Evolutionary conservation across 1,140 invertebrate genomes (phyloP), one percentile per base, ranked within the genome.

Genomic region (Drosophila willistoni): DNA sequence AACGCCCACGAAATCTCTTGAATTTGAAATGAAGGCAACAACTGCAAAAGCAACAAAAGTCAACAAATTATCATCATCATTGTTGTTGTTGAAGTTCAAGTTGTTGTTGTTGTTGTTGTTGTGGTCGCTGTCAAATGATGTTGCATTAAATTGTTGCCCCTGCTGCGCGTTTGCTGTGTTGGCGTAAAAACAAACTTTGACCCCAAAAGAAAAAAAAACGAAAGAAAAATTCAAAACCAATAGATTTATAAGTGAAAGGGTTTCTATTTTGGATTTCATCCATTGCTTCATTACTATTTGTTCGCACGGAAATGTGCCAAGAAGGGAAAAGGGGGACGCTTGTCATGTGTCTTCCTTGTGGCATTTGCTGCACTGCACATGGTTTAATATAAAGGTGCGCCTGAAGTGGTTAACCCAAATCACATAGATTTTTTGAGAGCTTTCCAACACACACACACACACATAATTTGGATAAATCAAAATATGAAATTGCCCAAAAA

Each of bases 91-190:
- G 34, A 39, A 39, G 36, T 33, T 51, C 44, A 22, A 22, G 44
- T 51, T 19, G 17, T 51, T 51, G 44, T 19, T 19, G 44, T 44
- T 64, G 47, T 47, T 57, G 68, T 57, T 62, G 73, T 42, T 77
- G 73, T 64, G 63, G 73, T 81, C 79, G 70, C 41, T 64, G 71
- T 56, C 66, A 72, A 51, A 87, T 87, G 84, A 86, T 83, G 79
- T 82, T 86, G 84, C 83, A 87, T 83, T 87, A 87, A 86, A 87
- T 83, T 77, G 78, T 41, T 79, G 73, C 78, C 65, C 79, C 81
- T 64, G 81, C 81, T 72, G 74, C 59, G 76, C 41, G 64, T 42
- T 44, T 63, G 67, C 54, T 63, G 67, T 68, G 68, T 79, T 78
- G 77, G 83, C 68, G 83, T 81, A 70, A 64, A 72, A 69, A 76